Conservation (phyloP, 2,888 invertebrate species). For the Acronicta psi region DNA sequence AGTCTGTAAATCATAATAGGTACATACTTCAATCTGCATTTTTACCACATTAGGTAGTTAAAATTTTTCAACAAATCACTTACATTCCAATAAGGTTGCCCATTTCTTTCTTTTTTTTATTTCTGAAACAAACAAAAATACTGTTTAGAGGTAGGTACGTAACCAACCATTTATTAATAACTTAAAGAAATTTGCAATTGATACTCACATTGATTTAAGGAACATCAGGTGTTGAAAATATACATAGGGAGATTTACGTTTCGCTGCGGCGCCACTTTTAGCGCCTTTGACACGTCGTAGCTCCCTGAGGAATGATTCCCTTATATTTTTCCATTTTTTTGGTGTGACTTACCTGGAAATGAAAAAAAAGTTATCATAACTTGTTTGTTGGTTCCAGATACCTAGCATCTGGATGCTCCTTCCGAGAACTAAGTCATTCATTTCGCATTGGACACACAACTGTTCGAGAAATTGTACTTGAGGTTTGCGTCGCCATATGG, state of each 20-base stretch:
- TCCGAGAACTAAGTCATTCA: constrained; percentile 32
- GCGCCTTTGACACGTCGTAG: constrained; percentile 32
- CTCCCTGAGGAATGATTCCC: constrained; percentile 34
- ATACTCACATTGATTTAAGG: no score
- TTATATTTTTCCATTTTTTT: constrained; percentile 34
- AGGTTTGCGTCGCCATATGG: constrained; percentile 36
- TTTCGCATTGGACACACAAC: constrained; percentile 34
- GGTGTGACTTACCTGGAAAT: constrained; percentile 26
- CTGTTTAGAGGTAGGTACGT: no score
- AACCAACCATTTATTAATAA: no score
- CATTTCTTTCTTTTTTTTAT: no score
- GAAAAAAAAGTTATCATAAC: constrained; percentile 28
- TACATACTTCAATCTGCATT: no score
- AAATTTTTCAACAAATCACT: no score
- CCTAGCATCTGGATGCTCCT: constrained; percentile 29
- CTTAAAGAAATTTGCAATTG: no score
- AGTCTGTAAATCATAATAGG: no score
- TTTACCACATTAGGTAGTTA: no score
- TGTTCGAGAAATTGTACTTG: constrained; percentile 29
- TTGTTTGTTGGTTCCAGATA: constrained; percentile 23
- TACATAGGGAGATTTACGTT: constrained; percentile 36
- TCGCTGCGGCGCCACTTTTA: constrained; percentile 28
- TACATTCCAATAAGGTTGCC: no score
- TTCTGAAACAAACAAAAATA: no score
- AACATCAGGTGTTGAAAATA: constrained; percentile 30